Conservation (phyloP, 2,888 invertebrate species). For the Allolobophora icterica region DNA sequence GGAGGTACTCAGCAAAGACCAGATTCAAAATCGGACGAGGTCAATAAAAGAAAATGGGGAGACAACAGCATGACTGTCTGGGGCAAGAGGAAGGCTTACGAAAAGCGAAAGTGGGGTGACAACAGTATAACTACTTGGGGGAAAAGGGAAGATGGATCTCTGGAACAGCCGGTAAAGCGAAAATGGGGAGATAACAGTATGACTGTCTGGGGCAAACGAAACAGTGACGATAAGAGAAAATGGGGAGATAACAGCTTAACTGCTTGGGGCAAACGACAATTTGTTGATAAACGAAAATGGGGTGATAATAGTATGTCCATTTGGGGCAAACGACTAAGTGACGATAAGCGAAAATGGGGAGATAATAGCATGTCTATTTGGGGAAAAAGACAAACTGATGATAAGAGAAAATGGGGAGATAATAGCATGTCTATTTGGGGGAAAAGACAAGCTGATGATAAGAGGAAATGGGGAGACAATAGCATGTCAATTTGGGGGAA, state of each 20-base stretch:
- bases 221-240: neutral
- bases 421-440: conserved; percentile 17
- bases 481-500: neutral
- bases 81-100: neutral
- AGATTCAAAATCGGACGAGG: neutral
- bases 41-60: neutral
- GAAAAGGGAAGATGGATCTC: neutral
- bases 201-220: neutral
- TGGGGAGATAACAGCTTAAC: neutral
- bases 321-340: too few relatives aligned
- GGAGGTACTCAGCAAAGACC: neutral
- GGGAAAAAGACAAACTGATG: neutral
- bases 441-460: neutral
- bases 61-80: conserved; percentile 22
- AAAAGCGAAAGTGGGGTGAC: neutral
- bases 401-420: conserved; percentile 7
- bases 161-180: neutral
- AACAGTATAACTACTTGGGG: neutral
- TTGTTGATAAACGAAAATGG: too few relatives aligned
- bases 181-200: conserved; percentile 25
- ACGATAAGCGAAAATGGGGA: neutral
- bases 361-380: neutral
- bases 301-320: too few relatives aligned
- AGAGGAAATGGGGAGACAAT: neutral
- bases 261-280: neutral